Base-by-base conservation (phyloP, 2,888 invertebrate genomes). In the Sussaba pulchella region DNA sequence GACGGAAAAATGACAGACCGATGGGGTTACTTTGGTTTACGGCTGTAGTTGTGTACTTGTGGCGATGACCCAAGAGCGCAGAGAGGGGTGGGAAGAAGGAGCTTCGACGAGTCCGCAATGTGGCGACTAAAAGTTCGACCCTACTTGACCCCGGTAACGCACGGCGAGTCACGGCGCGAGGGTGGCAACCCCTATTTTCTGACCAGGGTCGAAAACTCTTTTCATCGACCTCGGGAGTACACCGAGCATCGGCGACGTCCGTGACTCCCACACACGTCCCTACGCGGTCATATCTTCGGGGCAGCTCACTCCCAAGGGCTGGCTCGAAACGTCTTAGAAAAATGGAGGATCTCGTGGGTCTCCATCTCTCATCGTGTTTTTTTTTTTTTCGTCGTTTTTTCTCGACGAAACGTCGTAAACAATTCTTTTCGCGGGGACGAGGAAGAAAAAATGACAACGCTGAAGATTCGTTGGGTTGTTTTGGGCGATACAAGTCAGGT, bases 61-160 rank as follows among this genome's bases (percentile, higher is more conserved):
- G 67, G 8, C 52, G 36, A 41, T 39, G 41, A 63, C 36, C 36
- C 26, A 69, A 57, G 19, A n/a, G n/a, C n/a, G n/a, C n/a, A n/a
- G n/a, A n/a, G n/a, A n/a, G n/a, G n/a, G n/a, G n/a, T n/a, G n/a
- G n/a, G n/a, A n/a, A n/a, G n/a, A n/a, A n/a, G 67, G 54, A 67
- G 31, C 21, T 36, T 43, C 14, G 57, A 47, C 19, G 36, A 52
- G 19, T 73, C 57, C 66, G 70, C 72, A 69, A 73, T 81, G 80
- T 81, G 77, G 69, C 61, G 73, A 81, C 72, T 77, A 73, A 73
- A 73, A 81, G 77, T 70, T 73, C 72, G 81, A 77, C 77, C 81
- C 73, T 73, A 66, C 69, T 77, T 81, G 80, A 81, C 80, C 77
- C 69, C 19, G 41, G 77, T 71, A 73, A 70, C n/a, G 77, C 67